Base-by-base conservation (phyloP, 2,797 vertebrate species). In the Girardinus metallicus region DNA sequence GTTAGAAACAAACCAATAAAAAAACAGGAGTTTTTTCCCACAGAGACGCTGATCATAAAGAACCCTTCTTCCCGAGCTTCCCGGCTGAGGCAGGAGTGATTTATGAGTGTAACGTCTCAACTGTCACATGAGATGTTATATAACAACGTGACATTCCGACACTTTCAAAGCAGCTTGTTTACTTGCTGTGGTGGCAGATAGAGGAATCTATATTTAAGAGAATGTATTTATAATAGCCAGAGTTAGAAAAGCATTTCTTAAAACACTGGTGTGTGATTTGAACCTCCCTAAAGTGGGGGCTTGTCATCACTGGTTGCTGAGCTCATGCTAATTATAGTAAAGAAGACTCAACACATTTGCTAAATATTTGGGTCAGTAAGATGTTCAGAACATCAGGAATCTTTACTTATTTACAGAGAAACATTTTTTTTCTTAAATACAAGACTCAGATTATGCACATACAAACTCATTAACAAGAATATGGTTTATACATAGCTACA, bases 31-130 rank as follows among this genome's bases (percentile, higher is more conserved):
- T 76, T 75, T 78, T 13, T 16, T 43, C 34, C 73, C 73, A 76
- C 47, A 44, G 82, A 85, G 68, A 44, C 9, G 1, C 6, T 10
- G 60, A 2, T 36, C 73, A 1, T 75, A 66, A 83, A 77, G 49
- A 80, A 76, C 51, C 80, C 47, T n/a, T 46, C 71, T 86, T 86
- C 55, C 83, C 51, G 53, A 55, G 46, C 31, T 62, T 68, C 41
- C 23, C 9, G 31, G 44, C 78, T 10, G 1, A 0, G 13, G 1
- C 26, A 1, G 4, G 74, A 39, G 8, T 77, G 83, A 91, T 88
- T 91, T 84, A 87, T 31, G 77, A 79, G 49, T 1, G 0, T 0
- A 53, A 43, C 70, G 21, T 86, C 83, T 88, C 87, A 78, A 44
- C 85, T 88, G 64, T 84, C 81, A 78, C 44, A 78, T 16, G 16